phyloP scores from a whole-genome alignment of 2,113 vertebrate genomes.

The Chaetodon trifascialis region DNA sequence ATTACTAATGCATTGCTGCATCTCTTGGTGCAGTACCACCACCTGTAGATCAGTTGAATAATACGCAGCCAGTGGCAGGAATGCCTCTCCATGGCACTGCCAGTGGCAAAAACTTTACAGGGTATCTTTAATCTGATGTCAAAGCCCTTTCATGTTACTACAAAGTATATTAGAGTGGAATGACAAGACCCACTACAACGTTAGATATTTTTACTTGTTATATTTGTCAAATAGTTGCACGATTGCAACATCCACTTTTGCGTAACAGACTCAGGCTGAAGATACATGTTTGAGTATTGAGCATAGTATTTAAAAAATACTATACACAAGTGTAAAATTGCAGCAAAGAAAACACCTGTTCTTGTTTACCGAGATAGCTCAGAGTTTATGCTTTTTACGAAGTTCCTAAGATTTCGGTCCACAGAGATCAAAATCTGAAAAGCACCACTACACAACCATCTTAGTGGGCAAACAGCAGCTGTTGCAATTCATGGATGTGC shows the following conservation, averaged over 20 bases:
- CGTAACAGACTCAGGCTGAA: neutral
- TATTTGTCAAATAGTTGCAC: neutral
- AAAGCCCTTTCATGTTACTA: neutral
- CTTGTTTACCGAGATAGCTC: constrained; percentile 16
- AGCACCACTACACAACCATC: constrained; percentile 49
- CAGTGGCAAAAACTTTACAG: neutral
- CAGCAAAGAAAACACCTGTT: constrained; percentile 40
- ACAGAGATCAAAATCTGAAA: constrained; percentile 49
- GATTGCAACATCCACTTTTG: neutral
- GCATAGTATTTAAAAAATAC: neutral
- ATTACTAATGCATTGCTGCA: neutral
- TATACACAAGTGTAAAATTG: neutral
- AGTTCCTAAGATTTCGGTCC: constrained; percentile 25
- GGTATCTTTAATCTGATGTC: neutral
- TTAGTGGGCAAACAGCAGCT: constrained; percentile 64
- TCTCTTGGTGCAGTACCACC: neutral
- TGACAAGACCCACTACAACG: neutral
- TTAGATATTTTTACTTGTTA: neutral
- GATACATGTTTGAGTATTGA: neutral
- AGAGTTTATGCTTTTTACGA: neutral
- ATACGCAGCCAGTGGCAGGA: neutral
- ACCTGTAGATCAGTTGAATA: no score
- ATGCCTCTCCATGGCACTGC: no score
- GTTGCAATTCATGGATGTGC: constrained; percentile 35
- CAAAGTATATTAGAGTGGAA: neutral